phyloP scores from a whole-genome alignment of 2,113 vertebrate species.

The Boulengeromyrus knoepffleri region DNA sequence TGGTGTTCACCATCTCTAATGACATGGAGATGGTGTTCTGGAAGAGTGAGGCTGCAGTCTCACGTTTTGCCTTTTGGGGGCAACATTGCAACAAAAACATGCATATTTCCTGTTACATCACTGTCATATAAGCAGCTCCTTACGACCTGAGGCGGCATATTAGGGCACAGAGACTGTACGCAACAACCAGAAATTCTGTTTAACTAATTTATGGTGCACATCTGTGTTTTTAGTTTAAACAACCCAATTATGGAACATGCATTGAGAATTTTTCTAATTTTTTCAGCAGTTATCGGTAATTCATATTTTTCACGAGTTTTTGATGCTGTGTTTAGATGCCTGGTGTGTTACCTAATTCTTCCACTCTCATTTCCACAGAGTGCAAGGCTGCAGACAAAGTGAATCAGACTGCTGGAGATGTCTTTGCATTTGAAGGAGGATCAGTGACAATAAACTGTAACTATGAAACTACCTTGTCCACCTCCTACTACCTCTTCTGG shows the following conservation, averaged over 20 bases:
- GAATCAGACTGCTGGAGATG: conserved; percentile 4
- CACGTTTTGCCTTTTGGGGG: neutral
- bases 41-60: too few species aligned
- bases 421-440: conserved; percentile 18
- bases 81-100: too few species aligned
- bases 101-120: too few species aligned
- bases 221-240: neutral
- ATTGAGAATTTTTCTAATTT: neutral
- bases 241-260: neutral
- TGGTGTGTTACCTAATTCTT: neutral
- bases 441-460: conserved; percentile 18
- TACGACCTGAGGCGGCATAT: too few species aligned
- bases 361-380: neutral
- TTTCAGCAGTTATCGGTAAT: neutral
- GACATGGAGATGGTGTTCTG: too few species aligned
- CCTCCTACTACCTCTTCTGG: conserved; percentile 7
- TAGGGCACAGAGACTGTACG: too few species aligned
- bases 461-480: neutral
- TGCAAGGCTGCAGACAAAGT: conserved; percentile 7
- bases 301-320: neutral
- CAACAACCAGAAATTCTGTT: neutral
- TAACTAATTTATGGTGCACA: neutral
- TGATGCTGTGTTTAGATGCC: neutral
- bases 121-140: too few species aligned
- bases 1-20: too few species aligned